These are phyloP conservation scores for Microplitis manilae DNA, from an alignment of 2,888 invertebrate species.

Conservation along the genomic window DNA sequence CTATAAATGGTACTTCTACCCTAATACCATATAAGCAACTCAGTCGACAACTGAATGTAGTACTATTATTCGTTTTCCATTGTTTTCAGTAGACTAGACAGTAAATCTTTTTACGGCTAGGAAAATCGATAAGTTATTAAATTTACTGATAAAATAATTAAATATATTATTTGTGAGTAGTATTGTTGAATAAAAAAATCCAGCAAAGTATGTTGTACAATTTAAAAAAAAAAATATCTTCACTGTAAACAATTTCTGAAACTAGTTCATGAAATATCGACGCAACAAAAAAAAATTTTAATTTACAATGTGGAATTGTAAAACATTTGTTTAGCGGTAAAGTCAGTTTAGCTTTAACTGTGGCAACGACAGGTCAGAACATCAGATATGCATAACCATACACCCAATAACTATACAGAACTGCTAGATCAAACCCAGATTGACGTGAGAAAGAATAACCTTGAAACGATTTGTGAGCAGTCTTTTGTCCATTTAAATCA, in stretches of 20 bases:
- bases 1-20: too few species aligned
- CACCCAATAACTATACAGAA: slow-evolving; percentile 30
- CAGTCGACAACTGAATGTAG: too few species aligned
- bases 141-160: too few species aligned
- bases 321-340: not conserved
- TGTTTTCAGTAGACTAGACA: too few species aligned
- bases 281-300: not conserved
- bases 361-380: not conserved
- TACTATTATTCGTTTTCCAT: too few species aligned
- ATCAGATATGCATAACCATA: slow-evolving; percentile 59
- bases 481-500: slow-evolving; percentile 58
- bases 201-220: too few species aligned
- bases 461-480: slow-evolving; percentile 65
- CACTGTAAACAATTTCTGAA: not conserved
- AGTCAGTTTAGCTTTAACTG: slow-evolving; percentile 8
- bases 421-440: slow-evolving; percentile 41
- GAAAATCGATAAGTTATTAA: too few species aligned
- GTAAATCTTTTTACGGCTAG: too few species aligned
- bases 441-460: slow-evolving; percentile 60
- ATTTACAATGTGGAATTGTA: not conserved
- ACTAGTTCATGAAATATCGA: not conserved
- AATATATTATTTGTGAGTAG: too few species aligned
- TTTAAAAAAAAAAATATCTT: too few species aligned
- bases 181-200: too few species aligned
- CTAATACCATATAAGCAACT: too few species aligned